phyloP scores from a whole-genome alignment of 1,140 invertebrate genomes.

The Brachionus rotundiformis region DNA sequence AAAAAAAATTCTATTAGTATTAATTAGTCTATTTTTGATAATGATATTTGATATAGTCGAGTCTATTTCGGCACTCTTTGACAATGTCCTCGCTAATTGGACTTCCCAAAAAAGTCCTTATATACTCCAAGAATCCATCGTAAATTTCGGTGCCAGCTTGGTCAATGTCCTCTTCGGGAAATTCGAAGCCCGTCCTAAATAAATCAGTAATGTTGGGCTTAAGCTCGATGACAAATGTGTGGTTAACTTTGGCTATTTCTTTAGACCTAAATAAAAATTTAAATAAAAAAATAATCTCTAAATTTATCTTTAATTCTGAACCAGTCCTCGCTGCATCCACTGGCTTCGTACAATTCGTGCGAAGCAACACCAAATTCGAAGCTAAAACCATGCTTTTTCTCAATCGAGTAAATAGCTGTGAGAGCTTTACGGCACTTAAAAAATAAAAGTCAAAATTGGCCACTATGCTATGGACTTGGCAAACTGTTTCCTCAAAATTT shows the following conservation, averaged over 20 bases:
- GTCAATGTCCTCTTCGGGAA: constrained; percentile 12
- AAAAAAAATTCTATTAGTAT: too few relatives aligned
- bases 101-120: neutral
- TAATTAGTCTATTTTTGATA: too few relatives aligned
- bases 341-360: constrained; percentile 41
- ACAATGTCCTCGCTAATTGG: neutral
- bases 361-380: constrained; percentile 33
- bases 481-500: constrained; percentile 32
- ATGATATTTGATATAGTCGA: neutral
- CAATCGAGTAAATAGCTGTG: neutral
- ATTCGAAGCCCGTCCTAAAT: neutral
- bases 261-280: constrained; percentile 22
- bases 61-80: neutral
- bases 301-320: too few relatives aligned
- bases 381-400: constrained; percentile 31
- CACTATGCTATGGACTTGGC: too few relatives aligned
- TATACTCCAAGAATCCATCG: constrained; percentile 40
- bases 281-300: too few relatives aligned
- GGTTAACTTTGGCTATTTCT: constrained; percentile 35
- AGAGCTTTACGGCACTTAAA: constrained; percentile 35
- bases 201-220: neutral
- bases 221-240: constrained; percentile 42
- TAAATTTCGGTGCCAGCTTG: neutral
- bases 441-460: too few relatives aligned
- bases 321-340: constrained; percentile 50